A percentile compares a stretch with the other conserved stretches of the same genome.
These are phyloP conservation scores for Chamaetylas fuelleborni DNA, from an alignment of 2,113 vertebrate species.

Conservation along the genomic window DNA sequence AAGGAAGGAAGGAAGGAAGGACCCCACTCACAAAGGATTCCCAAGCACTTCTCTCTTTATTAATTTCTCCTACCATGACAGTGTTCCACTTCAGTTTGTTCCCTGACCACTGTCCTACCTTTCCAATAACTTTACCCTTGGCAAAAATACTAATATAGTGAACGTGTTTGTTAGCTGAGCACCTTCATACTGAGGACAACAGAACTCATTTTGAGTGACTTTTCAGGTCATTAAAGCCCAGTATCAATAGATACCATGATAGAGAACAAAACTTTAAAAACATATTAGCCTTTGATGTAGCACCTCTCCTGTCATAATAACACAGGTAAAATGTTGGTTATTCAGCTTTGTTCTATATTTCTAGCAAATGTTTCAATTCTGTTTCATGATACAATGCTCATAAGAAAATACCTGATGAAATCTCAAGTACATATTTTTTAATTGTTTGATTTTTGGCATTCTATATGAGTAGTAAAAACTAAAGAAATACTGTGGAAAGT, in stretches of 20 bases:
- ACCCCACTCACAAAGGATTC: not conserved
- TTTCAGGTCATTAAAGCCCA: not conserved
- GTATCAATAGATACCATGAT: not conserved
- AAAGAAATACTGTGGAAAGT: not conserved
- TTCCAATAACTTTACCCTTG: not conserved
- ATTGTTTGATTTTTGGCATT: not conserved
- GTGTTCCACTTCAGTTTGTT: not conserved
- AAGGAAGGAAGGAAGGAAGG: not conserved
- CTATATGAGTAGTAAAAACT: not conserved
- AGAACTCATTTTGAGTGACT: not conserved
- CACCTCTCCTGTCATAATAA: not conserved
- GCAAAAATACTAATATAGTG: not conserved
- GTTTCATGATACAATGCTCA: not conserved
- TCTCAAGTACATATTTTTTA: not conserved
- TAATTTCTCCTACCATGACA: not conserved
- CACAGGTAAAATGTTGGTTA: not conserved
- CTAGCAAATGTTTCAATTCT: not conserved
- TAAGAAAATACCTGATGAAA: not conserved
- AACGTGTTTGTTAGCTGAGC: not conserved
- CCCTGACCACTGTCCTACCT: not conserved
- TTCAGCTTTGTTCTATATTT: not conserved
- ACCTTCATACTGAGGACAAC: not conserved
- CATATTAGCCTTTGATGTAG: not conserved
- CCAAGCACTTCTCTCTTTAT: not conserved
- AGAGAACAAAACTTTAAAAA: not conserved